These are phyloP conservation scores for Papilio dardanus DNA, from an alignment of 1,140 invertebrate species.

Conservation along the genomic window DNA sequence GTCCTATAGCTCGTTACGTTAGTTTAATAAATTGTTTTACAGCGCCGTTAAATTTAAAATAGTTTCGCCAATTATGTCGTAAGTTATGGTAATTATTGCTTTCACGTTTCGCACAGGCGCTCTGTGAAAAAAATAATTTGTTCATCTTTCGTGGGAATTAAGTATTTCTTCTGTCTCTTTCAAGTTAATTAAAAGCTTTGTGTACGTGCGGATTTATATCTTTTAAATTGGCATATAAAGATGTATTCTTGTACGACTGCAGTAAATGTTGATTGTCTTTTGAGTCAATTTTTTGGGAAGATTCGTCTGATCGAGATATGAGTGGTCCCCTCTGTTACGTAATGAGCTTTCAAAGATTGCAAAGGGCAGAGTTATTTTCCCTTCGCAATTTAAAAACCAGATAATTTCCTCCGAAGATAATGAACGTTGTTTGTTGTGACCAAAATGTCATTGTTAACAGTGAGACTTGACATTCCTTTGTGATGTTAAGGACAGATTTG, in stretches of 20 bases:
- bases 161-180: neutral
- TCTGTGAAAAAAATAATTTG: slow-evolving; percentile 37
- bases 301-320: slow-evolving; percentile 45
- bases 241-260: slow-evolving; percentile 21
- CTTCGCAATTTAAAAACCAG: slow-evolving; percentile 47
- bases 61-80: slow-evolving; percentile 45
- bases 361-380: slow-evolving; percentile 44
- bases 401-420: slow-evolving; percentile 47
- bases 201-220: neutral
- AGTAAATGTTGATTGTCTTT: slow-evolving; percentile 32
- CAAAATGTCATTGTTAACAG: slow-evolving; percentile 34
- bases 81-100: slow-evolving; percentile 59
- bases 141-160: slow-evolving; percentile 34
- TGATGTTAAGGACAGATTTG: slow-evolving; percentile 1
- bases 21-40: slow-evolving; percentile 45
- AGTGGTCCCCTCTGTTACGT: slow-evolving; percentile 39
- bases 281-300: slow-evolving; percentile 45
- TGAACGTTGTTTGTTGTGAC: slow-evolving; percentile 42
- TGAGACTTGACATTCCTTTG: slow-evolving; percentile 33
- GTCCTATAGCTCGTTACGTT: slow-evolving; percentile 25
- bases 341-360: slow-evolving; percentile 47
- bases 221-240: slow-evolving; percentile 35
- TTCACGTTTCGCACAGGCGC: slow-evolving; percentile 58
- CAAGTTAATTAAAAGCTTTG: neutral
- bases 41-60: slow-evolving; percentile 49